Base-by-base conservation (phyloP, 2,888 invertebrate genomes). In the Sepioteuthis lessoniana region DNA sequence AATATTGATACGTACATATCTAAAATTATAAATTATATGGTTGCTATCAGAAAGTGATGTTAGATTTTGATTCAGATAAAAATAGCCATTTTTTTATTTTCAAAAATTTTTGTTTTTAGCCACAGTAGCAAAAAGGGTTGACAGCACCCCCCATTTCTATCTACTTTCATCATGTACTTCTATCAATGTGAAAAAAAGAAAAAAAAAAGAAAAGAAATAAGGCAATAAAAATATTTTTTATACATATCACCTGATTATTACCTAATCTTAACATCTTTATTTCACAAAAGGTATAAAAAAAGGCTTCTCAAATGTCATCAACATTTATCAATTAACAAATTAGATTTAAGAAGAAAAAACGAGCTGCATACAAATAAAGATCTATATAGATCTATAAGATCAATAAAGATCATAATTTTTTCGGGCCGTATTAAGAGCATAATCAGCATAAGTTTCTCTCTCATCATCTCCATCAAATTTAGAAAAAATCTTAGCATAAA, bases 361-460 rank as follows among this genome's bases (percentile, higher is more conserved):
- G 31, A n/a, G n/a, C 76, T 76, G n/a, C 16, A 76, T 76, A 76
- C 60, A 60, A 60, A 60, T 76, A 76, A n/a, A 76, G 76, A 76
- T 76, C 76, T n/a, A 35, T 76, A 76, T 16, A 76, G 76, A 76
- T 76, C 76, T 16, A 76, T 16, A 16, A n/a, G 76, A 76, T 76
- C 76, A 76, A n/a, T 76, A 76, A 76, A 76, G 76, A 76, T n/a
- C 76, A n/a, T 8, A 76, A 76, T n/a, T n/a, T n/a, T 91, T 92
- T 92, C 92, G 92, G 92, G 92, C 92, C 92, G 92, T 92, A 92
- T 47, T 92, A 47, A 35, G n/a, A n/a, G 16, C 92, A 92, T 92
- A 28, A 47, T 92, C 92, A 92, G 92, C 37, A 47, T 42, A 92
- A 46, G 42, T 92, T 42, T 37, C 42, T 91, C 31, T 47, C 42